phyloP scores from a whole-genome alignment of 2,888 invertebrate species.

The Plagiodera versicolora region DNA sequence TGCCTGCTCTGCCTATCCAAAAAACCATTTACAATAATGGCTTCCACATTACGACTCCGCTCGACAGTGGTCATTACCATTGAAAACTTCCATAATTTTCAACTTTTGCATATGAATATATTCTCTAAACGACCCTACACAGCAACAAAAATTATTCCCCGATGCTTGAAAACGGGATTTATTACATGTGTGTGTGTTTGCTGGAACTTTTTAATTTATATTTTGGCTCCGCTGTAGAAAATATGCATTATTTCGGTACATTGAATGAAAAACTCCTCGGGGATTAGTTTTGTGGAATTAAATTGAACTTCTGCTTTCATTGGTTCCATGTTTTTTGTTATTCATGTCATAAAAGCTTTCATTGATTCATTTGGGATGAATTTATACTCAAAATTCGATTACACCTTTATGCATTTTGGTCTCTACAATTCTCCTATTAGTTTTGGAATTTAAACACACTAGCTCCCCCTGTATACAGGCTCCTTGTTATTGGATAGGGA shows the following conservation, averaged over 20 bases:
- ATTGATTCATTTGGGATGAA: too few species aligned
- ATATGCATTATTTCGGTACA: not conserved
- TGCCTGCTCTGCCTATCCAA: not conserved
- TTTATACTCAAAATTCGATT: too few species aligned
- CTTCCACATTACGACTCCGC: not conserved
- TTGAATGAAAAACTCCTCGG: not conserved
- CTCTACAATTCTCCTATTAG: too few species aligned
- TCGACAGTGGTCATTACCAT: conserved; percentile 11
- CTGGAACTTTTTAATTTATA: conserved; percentile 20
- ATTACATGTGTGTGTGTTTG: not conserved
- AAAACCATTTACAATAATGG: conserved; percentile 6
- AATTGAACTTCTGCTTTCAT: too few species aligned
- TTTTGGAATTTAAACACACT: too few species aligned
- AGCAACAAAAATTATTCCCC: conserved; percentile 3
- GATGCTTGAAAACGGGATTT: conserved; percentile 13
- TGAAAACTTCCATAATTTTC: conserved; percentile 17
- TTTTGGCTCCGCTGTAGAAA: conserved; percentile 15
- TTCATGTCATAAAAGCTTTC: too few species aligned
- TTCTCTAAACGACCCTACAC: not conserved
- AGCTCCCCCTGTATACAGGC: too few species aligned
- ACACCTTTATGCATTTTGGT: too few species aligned
- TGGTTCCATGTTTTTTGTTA: too few species aligned
- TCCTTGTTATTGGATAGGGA: too few species aligned
- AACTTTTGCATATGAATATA: conserved; percentile 10
- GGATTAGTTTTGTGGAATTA: not conserved